A percentile compares a stretch with the other conserved stretches of the same genome.
phyloP scores from a whole-genome alignment of 1,140 invertebrate species.

The Ladona fulva region DNA sequence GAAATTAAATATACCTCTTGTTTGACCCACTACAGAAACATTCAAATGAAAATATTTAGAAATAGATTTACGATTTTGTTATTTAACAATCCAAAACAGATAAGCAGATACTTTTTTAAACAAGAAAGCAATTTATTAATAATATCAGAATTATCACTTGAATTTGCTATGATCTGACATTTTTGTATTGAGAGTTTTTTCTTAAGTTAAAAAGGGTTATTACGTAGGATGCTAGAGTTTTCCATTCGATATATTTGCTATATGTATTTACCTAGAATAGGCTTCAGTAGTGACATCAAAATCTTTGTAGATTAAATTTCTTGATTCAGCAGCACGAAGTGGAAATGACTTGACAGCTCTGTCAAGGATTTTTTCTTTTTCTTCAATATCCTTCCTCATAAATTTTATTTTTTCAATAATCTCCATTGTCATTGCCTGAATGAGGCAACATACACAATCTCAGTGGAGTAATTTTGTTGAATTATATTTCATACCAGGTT shows the following conservation, averaged over 20 bases:
- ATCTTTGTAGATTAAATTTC: background rate
- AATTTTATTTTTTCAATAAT: background rate
- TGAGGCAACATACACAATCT: background rate
- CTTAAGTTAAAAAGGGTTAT: background rate
- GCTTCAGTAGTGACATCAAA: background rate
- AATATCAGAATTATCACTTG: no score
- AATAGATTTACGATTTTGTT: background rate
- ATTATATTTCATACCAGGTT: background rate
- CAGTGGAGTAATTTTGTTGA: background rate
- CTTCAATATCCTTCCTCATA: background rate
- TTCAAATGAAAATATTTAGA: no score
- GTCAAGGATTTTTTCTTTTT: background rate
- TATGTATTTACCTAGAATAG: background rate
- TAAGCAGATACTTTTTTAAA: background rate
- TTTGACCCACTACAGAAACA: no score
- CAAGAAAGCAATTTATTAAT: background rate
- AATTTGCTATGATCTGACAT: background rate
- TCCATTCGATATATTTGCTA: background rate
- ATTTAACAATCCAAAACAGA: background rate
- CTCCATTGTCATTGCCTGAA: background rate
- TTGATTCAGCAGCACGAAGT: background rate
- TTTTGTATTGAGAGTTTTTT: background rate
- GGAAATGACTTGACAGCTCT: background rate
- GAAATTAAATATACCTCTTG: no score
- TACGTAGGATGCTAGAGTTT: background rate